Base-by-base conservation (phyloP, 2,113 vertebrate genomes). In the Lepus timidus region DNA sequence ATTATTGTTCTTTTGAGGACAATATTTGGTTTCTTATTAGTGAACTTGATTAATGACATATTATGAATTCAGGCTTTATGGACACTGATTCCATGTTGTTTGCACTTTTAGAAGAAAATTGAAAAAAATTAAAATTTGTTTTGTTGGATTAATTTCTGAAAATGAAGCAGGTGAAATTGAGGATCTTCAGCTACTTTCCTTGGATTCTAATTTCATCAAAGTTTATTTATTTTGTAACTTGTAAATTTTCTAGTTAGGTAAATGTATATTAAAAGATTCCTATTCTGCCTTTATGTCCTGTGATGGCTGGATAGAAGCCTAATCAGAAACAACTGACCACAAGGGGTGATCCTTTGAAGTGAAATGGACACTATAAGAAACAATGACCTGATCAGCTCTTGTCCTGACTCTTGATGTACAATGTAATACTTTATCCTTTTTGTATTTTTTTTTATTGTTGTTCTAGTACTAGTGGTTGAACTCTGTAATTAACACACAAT, bases 161-260 rank as follows among this genome's bases (percentile, higher is more conserved):
- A 6, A 75, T 61, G 67, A 64, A 92, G n/a, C 65, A 75, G 68
- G 22, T 75, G 86, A 90, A 85, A 80, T 80, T 88, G 29, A 75
- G 39, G 73, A 58, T 86, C 62, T 49, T 86, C 82, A 95, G 36
- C 33, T 22, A 78, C 16, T 17, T 71, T 2, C 58, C 84, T 82
- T 81, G 74, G 49, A 85, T 49, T 75, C 22, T 85, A 76, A 44
- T 52, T 74, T 90, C 33, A 81, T 71, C 39, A 55, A 65, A 70
- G 33, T 86, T 91, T 82, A 0, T 44, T 6, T 52, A 36, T 11
- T 62, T 62, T 94, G 88, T 16, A 44, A 67, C 58, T 22, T 1
- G 27, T 1, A 93, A 76, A 0, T 78, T 78, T 92, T 95, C 0
- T 73, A 61, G 64, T 25, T 4, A 0, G 87, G 27, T 87, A 27